phyloP scores from a whole-genome alignment of 2,797 vertebrate species.

The Rhyacichthys aspro region DNA sequence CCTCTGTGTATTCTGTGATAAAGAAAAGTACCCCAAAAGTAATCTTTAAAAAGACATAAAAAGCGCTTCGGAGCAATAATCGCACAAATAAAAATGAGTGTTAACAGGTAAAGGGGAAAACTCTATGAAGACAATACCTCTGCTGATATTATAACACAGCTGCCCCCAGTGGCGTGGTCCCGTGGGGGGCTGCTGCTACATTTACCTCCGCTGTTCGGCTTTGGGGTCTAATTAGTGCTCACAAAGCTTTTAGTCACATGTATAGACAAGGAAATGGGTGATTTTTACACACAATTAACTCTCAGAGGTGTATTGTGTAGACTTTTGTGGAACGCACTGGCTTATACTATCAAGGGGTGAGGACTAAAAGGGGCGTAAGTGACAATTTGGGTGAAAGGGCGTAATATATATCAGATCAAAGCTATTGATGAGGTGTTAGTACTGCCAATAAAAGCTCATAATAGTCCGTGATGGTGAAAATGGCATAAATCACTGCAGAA shows the following conservation, averaged over 20 bases:
- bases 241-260: constrained; percentile 39
- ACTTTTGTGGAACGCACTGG: no score
- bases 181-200: constrained; percentile 38
- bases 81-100: constrained; percentile 26
- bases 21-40: constrained; percentile 22
- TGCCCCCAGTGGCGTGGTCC: constrained; percentile 31
- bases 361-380: no score
- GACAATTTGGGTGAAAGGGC: no score
- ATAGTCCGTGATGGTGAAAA: no score
- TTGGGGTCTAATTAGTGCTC: constrained; percentile 53
- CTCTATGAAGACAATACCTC: constrained; percentile 22
- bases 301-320: neutral
- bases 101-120: constrained; percentile 28
- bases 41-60: constrained; percentile 29
- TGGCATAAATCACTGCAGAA: no score
- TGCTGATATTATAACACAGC: constrained; percentile 48
- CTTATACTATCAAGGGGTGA: no score
- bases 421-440: no score
- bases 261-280: constrained; percentile 21
- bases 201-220: constrained; percentile 31
- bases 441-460: no score
- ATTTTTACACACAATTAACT: constrained; percentile 22
- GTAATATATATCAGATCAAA: no score
- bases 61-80: constrained; percentile 20
- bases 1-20: constrained; percentile 25